Percentiles rank a stretch among this genome's conserved stretches.
phyloP scores from a whole-genome alignment of 2,113 vertebrate genomes.

The Oncorhynchus clarkii region DNA sequence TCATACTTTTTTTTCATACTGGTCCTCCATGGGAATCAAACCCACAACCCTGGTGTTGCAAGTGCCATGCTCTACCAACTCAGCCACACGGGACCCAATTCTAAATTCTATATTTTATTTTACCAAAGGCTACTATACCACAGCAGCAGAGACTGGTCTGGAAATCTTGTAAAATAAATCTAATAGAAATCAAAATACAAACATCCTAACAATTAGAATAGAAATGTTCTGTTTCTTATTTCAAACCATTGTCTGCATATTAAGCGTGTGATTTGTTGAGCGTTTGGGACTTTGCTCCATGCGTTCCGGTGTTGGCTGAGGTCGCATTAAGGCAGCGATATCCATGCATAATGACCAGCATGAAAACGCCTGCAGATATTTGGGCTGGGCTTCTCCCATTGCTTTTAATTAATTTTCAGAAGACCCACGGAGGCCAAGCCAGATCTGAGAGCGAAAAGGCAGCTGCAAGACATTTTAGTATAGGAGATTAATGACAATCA shows the following conservation, averaged over 20 bases:
- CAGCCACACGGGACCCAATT: too few species aligned
- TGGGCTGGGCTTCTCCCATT: constrained; percentile 52
- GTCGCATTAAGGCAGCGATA: constrained; percentile 39
- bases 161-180: not conserved
- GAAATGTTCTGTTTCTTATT: constrained; percentile 47
- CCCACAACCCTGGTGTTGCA: too few species aligned
- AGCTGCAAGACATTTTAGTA: constrained; percentile 36
- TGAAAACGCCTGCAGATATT: constrained; percentile 63
- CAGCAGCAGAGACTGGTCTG: too few species aligned
- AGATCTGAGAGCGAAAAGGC: constrained; percentile 35
- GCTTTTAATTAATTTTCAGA: constrained; percentile 54
- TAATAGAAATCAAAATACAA: constrained; percentile 9
- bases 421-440: constrained; percentile 24
- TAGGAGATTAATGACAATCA: constrained; percentile 22
- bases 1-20: too few species aligned
- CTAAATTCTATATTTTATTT: constrained; percentile 2
- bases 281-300: constrained; percentile 34
- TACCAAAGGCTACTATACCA: not conserved
- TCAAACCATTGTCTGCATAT: constrained; percentile 51
- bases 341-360: constrained; percentile 43
- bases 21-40: too few species aligned
- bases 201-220: not conserved
- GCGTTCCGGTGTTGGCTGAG: constrained; percentile 35
- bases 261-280: constrained; percentile 51
- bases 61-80: too few species aligned